Percentiles rank a stretch among this genome's conserved stretches.
Conservation (phyloP, 2,113 vertebrate species). For the Phaetusa simplex region DNA sequence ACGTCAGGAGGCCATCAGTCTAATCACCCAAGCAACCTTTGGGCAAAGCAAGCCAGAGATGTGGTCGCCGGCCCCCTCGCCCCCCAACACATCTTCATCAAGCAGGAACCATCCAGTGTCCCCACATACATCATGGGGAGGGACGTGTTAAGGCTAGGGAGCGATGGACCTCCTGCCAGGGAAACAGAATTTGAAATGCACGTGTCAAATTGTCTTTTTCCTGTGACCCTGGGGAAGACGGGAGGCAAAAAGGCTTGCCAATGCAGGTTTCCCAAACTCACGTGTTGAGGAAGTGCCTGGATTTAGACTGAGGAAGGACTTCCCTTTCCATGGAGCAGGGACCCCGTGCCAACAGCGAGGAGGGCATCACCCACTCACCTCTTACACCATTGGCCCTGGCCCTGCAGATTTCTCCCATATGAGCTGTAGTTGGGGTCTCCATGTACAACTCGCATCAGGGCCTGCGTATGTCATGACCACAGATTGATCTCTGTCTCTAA, state of each 20-base stretch:
- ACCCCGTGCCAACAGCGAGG: neutral
- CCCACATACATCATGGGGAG: rapidly evolving
- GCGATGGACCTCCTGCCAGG: rapidly evolving
- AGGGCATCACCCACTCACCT: neutral
- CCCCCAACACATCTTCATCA: neutral
- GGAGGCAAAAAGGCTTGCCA: neutral
- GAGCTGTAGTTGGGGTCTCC: neutral
- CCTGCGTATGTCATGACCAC: neutral
- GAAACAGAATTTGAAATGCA: neutral
- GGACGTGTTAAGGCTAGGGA: rapidly evolving
- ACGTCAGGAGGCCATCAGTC: conserved; percentile 74
- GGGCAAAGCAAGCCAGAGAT: conserved; percentile 19
- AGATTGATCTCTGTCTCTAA: neutral
- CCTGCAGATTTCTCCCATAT: neutral
- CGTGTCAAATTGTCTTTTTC: neutral
- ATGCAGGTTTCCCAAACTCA: neutral
- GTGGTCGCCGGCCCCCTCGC: neutral
- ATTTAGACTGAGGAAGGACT: neutral
- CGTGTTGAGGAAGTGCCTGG: rapidly evolving
- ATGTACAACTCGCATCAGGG: neutral
- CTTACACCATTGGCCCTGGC: neutral
- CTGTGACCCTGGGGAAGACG: neutral
- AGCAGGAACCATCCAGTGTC: neutral
- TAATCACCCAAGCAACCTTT: conserved; percentile 67
- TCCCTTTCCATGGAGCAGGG: neutral